Base-by-base conservation (phyloP, 2,797 vertebrate species). In the Stomatorhinus walkeri region DNA sequence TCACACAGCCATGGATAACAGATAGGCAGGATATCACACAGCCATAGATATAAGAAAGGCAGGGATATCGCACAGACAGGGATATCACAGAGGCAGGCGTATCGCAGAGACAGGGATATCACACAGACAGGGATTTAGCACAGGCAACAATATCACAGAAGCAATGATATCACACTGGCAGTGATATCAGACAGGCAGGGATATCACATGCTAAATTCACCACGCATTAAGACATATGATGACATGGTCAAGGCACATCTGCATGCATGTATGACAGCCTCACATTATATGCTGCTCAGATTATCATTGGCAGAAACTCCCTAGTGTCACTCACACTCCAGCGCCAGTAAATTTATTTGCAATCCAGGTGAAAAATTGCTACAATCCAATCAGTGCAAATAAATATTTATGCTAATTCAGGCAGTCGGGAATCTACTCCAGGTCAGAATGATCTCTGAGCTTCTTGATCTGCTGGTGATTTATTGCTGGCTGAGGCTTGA, bases 381-480 rank as follows among this genome's bases (percentile, higher is more conserved):
- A 46, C 40, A 88, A 61, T 43, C 49, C 49, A 85, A 94, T 93
- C 91, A 88, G 93, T 92, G 89, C 91, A 92, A 87, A 91, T 90
- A 91, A 92, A 91, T 89, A 85, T 85, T 51, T 85, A 51, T 85
- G 48, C 19, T 51, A 51, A 51, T 85, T 24, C 24, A 51, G 48
- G 22, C 81, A 48, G 43, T 6, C 9, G 19, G 46, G 81, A 85
- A 24, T 46, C n/a, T 12, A 51, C 81, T 49, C 46, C 46, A 14
- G 10, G 19, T 49, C 81, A 48, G 40, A 51, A 84, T 84, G 81
- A 84, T 84, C 48, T 51, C n/a, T 51, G n/a, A 48, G 19, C 9
- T n/a, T 49, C 40, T 48, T 48, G 36, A 24, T 48, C 46, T 22
- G 40, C 19, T 22, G 81, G 40, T 48, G 81, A 84, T 79, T 79